Percentiles rank a stretch among this genome's conserved stretches.
Evolutionary conservation across 2,797 vertebrate genomes (phyloP).

Genomic region (Trachops cirrhosus): DNA sequence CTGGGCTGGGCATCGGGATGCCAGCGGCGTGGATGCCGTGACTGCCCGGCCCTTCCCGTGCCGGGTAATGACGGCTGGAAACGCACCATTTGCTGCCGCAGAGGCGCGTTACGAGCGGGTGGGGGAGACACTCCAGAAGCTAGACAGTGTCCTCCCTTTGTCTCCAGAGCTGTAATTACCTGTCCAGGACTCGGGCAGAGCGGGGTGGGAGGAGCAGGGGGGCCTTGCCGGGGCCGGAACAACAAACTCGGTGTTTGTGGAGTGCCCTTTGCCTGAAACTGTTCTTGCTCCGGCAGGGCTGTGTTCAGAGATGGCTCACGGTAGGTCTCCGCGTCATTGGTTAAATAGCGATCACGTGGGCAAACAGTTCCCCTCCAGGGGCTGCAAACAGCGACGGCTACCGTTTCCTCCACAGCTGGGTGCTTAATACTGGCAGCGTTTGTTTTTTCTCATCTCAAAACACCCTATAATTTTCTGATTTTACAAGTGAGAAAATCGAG

Average conservation of each 20-base stretch:
- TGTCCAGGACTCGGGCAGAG: constrained; percentile 67
- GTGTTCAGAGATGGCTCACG: constrained; percentile 59
- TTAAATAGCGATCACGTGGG: constrained; percentile 56
- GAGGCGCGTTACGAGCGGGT: background rate
- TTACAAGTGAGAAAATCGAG: background rate
- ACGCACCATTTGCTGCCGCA: background rate
- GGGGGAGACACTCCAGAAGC: constrained; percentile 44
- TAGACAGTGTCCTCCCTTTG: constrained; percentile 68
- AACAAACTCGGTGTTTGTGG: constrained; percentile 69
- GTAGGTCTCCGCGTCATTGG: constrained; percentile 32
- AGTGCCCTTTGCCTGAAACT: constrained; percentile 71
- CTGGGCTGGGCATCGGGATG: background rate
- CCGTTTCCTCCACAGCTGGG: background rate
- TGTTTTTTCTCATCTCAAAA: background rate
- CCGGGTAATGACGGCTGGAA: background rate
- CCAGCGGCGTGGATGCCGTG: background rate
- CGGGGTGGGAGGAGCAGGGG: background rate
- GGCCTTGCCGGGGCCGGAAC: constrained; percentile 74
- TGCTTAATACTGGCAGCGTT: background rate
- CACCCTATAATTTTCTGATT: background rate
- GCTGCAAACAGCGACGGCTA: rapidly evolving
- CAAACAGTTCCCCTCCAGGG: too few species aligned
- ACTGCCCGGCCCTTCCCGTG: background rate
- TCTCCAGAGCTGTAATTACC: constrained; percentile 72
- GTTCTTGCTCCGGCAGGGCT: constrained; percentile 75